phyloP scores from a whole-genome alignment of 30 jellyfish, hydroid and myxozoan species.

The Pseudorhiza aurosa region DNA sequence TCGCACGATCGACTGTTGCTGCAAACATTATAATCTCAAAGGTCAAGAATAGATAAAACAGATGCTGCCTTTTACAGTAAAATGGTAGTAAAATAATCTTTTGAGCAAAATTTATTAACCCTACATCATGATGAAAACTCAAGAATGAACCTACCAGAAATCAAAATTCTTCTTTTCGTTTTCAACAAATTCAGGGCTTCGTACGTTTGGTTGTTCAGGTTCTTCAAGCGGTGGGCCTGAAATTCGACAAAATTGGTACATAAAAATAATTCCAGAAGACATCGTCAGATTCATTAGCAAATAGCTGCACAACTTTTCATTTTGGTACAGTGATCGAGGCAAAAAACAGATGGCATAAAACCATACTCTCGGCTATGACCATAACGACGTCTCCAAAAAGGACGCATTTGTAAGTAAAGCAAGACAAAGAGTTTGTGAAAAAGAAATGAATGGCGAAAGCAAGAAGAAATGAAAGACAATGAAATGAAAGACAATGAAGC shows the following conservation, averaged over 20 bases:
- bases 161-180: conserved; percentile 81
- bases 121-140: neutral
- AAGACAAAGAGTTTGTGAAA: too few species aligned
- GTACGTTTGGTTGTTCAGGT: conserved; percentile 95
- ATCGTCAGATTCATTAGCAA: neutral
- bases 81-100: too few species aligned
- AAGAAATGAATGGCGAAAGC: too few species aligned
- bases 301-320: neutral
- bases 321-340: neutral
- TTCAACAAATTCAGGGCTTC: conserved; percentile 87
- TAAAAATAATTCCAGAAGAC: neutral
- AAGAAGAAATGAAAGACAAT: too few species aligned
- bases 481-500: too few species aligned
- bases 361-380: neutral
- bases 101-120: neutral
- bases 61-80: too few species aligned
- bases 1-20: too few species aligned
- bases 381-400: neutral
- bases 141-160: conserved; percentile 74
- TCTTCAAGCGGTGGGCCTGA: conserved; percentile 98
- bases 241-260: neutral
- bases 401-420: neutral
- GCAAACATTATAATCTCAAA: too few species aligned
- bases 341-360: neutral
- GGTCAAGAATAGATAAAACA: too few species aligned